These are phyloP conservation scores for Drosophila nr. perissopoda DNA, from an alignment of 2,888 invertebrate genomes.

Conservation along the genomic window DNA sequence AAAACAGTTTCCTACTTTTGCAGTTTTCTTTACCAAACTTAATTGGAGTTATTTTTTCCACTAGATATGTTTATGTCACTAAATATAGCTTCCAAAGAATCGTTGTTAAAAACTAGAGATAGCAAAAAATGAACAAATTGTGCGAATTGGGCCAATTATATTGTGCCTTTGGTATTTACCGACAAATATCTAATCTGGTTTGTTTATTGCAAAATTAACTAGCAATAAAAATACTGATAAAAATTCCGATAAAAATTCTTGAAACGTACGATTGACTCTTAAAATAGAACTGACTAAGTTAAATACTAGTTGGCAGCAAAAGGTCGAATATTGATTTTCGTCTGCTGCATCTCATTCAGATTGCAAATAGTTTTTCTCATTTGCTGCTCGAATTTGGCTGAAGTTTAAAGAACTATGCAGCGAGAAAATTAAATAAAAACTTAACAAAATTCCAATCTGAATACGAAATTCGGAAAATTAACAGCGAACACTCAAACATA, in stretches of 20 bases:
- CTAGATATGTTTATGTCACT: not conserved
- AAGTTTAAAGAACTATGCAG: conserved; percentile 26
- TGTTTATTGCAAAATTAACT: not conserved
- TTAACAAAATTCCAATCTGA: conserved; percentile 24
- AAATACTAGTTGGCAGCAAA: not conserved
- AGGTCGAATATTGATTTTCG: not conserved
- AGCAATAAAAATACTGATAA: not conserved
- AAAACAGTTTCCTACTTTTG: not conserved
- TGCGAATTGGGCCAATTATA: not conserved
- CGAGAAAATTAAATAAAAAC: not conserved
- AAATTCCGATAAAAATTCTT: not conserved
- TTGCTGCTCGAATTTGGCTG: not conserved
- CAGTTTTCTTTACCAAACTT: not conserved
- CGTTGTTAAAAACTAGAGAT: not conserved
- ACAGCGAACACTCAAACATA: conserved; percentile 5
- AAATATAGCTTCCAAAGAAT: not conserved
- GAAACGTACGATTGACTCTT: not conserved
- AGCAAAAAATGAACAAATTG: not conserved
- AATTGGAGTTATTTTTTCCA: not conserved
- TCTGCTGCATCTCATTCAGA: not conserved
- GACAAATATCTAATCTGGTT: not conserved
- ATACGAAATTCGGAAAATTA: conserved; percentile 20
- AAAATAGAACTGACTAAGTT: not conserved
- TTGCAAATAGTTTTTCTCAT: conserved; percentile 13
- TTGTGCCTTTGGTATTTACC: not conserved